Evolutionary conservation across 1,140 invertebrate genomes (phyloP).

Genomic region (Rhopalosiphum padi): DNA sequence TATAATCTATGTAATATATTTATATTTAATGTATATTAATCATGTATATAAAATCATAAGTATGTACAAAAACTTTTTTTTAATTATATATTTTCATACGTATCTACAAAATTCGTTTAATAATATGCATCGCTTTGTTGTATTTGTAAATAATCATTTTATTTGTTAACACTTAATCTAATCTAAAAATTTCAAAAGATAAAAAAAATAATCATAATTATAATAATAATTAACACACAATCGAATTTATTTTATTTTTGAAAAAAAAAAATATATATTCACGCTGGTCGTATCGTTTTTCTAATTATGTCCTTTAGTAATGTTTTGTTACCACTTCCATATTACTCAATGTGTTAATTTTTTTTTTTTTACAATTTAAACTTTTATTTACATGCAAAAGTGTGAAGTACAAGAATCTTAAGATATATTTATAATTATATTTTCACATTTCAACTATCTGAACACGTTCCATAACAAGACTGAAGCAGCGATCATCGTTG

Average conservation of each 20-base stretch:
- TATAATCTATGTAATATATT: not conserved
- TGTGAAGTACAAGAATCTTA: not conserved
- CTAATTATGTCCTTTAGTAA: not conserved
- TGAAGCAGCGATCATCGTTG: not conserved
- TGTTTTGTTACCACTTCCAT: not conserved
- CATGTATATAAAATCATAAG: not conserved
- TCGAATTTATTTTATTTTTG: not conserved
- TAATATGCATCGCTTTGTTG: not conserved
- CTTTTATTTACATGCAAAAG: conserved; percentile 28
- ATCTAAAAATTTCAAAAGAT: not conserved
- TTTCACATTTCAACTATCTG: not conserved
- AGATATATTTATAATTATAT: not conserved
- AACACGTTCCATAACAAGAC: not conserved
- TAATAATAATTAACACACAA: conserved; percentile 2
- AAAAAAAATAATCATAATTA: not conserved
- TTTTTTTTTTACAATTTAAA: not conserved
- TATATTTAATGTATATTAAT: not conserved
- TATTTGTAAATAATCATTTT: not conserved
- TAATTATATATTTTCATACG: not conserved
- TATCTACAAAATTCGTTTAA: not conserved
- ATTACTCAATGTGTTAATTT: not conserved
- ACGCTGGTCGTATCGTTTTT: not conserved
- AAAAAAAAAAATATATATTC: conserved; percentile 18
- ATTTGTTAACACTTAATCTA: not conserved
- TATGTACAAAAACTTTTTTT: not conserved